These are phyloP conservation scores for Drosophila parabipectinata DNA, from an alignment of 1,140 invertebrate species.

Conservation along the genomic window DNA sequence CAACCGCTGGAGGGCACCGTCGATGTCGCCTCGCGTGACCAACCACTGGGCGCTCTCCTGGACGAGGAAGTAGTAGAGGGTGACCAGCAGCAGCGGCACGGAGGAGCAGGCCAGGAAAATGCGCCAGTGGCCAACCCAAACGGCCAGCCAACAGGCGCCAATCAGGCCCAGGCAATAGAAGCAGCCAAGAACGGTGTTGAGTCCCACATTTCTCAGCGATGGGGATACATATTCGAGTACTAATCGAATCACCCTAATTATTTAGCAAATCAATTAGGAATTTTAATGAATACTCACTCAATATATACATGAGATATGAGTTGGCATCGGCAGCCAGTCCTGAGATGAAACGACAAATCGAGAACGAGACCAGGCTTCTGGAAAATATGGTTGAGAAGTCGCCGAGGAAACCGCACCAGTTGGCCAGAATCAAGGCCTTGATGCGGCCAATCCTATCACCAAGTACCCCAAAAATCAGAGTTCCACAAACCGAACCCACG, in stretches of 20 bases:
- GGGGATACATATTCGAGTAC: constrained; percentile 87
- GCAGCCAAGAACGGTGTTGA: constrained; percentile 86
- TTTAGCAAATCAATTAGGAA: background rate
- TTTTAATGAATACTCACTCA: constrained; percentile 80
- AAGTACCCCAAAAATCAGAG: constrained; percentile 85
- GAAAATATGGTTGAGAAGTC: constrained; percentile 85
- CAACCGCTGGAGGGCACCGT: constrained; percentile 85
- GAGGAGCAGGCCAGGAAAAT: constrained; percentile 85
- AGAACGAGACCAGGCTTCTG: constrained; percentile 83
- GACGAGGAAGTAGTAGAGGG: constrained; percentile 84
- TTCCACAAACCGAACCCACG: constrained; percentile 86
- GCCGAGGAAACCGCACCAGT: constrained; percentile 85
- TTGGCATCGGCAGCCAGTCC: constrained; percentile 86
- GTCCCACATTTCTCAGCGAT: constrained; percentile 85
- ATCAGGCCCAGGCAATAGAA: constrained; percentile 86
- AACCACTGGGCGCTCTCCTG: constrained; percentile 88
- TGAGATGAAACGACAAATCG: constrained; percentile 85
- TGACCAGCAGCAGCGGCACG: constrained; percentile 84
- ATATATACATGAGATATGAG: constrained; percentile 87
- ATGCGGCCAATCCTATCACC: constrained; percentile 86
- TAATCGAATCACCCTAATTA: constrained; percentile 44
- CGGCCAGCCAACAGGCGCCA: constrained; percentile 85
- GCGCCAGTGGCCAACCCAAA: constrained; percentile 85
- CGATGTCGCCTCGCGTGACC: constrained; percentile 85
- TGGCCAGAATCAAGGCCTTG: constrained; percentile 85